These are phyloP conservation scores for Caenorhabditis becei DNA, from an alignment of 2,888 invertebrate genomes.

Conservation along the genomic window DNA sequence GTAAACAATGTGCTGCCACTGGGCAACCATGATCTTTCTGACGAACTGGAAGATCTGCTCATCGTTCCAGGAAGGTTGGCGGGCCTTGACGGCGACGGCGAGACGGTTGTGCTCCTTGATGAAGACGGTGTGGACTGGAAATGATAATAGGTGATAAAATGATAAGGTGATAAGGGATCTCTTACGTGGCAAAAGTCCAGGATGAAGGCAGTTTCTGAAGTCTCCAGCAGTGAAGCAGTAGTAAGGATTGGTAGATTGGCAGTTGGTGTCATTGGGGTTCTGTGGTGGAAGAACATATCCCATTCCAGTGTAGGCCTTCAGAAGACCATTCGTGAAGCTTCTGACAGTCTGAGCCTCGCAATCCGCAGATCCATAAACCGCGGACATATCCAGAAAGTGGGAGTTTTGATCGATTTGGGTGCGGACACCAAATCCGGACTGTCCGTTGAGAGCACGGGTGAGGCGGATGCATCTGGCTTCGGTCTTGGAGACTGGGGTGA, in stretches of 20 bases:
- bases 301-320: conserved; percentile 52
- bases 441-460: conserved; percentile 94
- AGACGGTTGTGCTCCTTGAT: conserved; percentile 77
- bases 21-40: conserved; percentile 82
- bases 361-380: conserved; percentile 92
- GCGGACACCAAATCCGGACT: conserved; percentile 86
- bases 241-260: conserved; percentile 67
- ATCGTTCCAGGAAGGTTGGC: conserved; percentile 62
- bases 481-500: conserved; percentile 36
- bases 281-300: conserved; percentile 68
- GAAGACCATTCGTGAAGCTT: conserved; percentile 84
- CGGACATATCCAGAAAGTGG: conserved; percentile 88
- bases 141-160: background rate
- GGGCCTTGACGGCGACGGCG: conserved; percentile 53
- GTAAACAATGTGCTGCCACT: conserved; percentile 84
- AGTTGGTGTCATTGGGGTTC: conserved; percentile 62
- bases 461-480: conserved; percentile 88
- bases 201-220: conserved; percentile 74
- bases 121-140: conserved; percentile 71
- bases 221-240: conserved; percentile 72
- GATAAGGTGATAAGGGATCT: background rate
- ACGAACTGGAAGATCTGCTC: conserved; percentile 72
- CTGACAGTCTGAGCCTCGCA: conserved; percentile 89
- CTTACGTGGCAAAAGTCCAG: conserved; percentile 68
- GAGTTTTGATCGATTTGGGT: conserved; percentile 85